Evolutionary conservation across 1,140 invertebrate species (phyloP).

Genomic region (Apolygus lucorum): DNA sequence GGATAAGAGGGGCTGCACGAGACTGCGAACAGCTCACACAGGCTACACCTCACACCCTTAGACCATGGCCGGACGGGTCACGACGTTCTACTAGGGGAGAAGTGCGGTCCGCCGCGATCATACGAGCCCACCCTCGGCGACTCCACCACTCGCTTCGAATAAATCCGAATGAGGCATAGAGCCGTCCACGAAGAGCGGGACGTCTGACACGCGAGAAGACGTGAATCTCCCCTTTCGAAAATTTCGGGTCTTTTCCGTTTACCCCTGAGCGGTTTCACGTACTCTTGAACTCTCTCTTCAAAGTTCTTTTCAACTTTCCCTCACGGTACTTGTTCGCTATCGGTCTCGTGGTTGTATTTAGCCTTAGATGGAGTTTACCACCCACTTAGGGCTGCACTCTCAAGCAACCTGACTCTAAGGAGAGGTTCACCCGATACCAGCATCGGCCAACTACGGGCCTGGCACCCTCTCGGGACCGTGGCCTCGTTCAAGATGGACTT

Average conservation of each 20-base stretch:
- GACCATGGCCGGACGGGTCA: slow-evolving; percentile 41
- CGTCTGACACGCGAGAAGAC: not conserved
- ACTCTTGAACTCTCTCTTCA: slow-evolving; percentile 82
- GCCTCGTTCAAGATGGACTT: slow-evolving; percentile 62
- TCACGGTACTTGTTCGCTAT: slow-evolving; percentile 87
- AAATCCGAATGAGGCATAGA: slow-evolving; percentile 8
- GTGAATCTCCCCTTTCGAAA: slow-evolving; percentile 25
- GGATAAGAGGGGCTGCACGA: slow-evolving; percentile 23
- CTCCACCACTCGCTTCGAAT: not conserved
- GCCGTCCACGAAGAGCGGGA: slow-evolving; percentile 36
- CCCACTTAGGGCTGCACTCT: slow-evolving; percentile 73
- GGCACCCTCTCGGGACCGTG: slow-evolving; percentile 58
- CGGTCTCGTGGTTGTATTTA: slow-evolving; percentile 75
- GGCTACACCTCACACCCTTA: slow-evolving; percentile 34
- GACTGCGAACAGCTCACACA: slow-evolving; percentile 34
- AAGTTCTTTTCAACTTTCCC: slow-evolving; percentile 85
- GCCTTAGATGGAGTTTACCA: slow-evolving; percentile 79
- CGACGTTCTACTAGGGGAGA: slow-evolving; percentile 37
- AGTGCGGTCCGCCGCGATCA: slow-evolving; percentile 21
- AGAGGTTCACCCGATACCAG: slow-evolving; percentile 46
- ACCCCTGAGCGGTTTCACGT: slow-evolving; percentile 68
- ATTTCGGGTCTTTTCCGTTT: slow-evolving; percentile 46
- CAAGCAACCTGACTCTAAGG: slow-evolving; percentile 74
- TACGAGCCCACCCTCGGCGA: slow-evolving; percentile 7
- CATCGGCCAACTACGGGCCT: slow-evolving; percentile 52